Percentiles rank a stretch among this genome's conserved stretches.
phyloP scores from a whole-genome alignment of 2,888 invertebrate species.

The Eupithecia tripunctaria region DNA sequence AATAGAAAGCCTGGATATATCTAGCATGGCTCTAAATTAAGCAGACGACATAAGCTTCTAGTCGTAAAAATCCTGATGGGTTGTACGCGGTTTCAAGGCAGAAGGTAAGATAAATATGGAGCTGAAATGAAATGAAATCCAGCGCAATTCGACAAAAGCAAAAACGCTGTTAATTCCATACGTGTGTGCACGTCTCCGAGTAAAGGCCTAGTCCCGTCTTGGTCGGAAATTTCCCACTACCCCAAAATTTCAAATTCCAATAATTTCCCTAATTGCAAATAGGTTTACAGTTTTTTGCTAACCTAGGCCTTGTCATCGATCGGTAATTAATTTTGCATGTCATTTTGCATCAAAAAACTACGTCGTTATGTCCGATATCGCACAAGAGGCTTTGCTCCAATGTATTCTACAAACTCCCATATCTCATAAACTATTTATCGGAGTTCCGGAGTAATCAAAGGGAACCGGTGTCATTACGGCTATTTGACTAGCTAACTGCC shows the following conservation, averaged over 20 bases:
- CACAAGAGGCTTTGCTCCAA: conserved; percentile 55
- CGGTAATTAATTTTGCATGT: not conserved
- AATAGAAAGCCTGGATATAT: not conserved
- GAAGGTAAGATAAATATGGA: not conserved
- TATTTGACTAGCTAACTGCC: conserved; percentile 62
- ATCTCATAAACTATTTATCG: conserved; percentile 38
- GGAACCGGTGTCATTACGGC: conserved; percentile 76
- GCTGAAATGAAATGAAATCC: not conserved
- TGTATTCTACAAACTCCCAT: conserved; percentile 45
- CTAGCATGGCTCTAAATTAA: not conserved
- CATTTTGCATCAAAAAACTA: not conserved
- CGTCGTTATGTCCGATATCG: not conserved
- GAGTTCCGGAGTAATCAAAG: conserved; percentile 57
- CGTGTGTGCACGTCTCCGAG: too few species aligned
- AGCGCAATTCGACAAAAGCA: not conserved
- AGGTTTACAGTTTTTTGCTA: not conserved
- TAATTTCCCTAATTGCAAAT: too few species aligned
- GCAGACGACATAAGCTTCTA: not conserved
- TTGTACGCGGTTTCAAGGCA: not conserved
- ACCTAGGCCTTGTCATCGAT: not conserved
- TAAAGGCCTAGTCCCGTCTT: too few species aligned
- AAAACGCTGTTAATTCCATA: too few species aligned
- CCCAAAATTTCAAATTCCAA: not conserved
- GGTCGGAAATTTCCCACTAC: too few species aligned
- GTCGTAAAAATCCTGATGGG: not conserved